These are phyloP conservation scores for Sigmodon hispidus DNA, from an alignment of 2,113 vertebrate genomes.

Conservation along the genomic window DNA sequence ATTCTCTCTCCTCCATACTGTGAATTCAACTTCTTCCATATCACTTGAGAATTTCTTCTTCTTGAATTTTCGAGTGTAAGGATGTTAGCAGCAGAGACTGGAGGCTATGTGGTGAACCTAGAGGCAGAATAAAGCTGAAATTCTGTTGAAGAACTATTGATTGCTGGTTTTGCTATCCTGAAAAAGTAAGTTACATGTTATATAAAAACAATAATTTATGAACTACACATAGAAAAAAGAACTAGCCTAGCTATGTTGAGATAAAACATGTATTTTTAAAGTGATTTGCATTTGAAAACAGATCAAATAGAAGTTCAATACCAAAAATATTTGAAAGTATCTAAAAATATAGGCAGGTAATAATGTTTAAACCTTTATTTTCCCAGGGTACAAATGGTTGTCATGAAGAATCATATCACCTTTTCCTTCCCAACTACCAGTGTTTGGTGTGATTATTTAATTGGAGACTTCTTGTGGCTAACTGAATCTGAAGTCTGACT, in stretches of 20 bases:
- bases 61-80: too few species aligned
- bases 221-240: not conserved
- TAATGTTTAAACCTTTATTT: not conserved
- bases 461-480: not conserved
- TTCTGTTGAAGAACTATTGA: fast-evolving
- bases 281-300: not conserved
- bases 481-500: not conserved
- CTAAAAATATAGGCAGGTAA: not conserved
- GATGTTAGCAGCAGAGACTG: fast-evolving
- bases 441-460: not conserved
- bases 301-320: not conserved
- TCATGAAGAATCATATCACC: not conserved
- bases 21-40: too few species aligned
- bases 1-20: too few species aligned
- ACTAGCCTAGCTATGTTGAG: not conserved
- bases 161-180: not conserved
- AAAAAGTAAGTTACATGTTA: not conserved
- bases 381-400: not conserved
- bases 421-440: not conserved
- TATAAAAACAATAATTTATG: not conserved
- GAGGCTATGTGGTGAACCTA: fast-evolving
- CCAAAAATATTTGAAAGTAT: not conserved
- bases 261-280: not conserved
- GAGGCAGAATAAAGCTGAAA: not conserved
- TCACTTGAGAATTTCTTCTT: too few species aligned